These are phyloP conservation scores for Hippoglossus stenolepis DNA, from an alignment of 2,113 vertebrate species.

Conservation along the genomic window DNA sequence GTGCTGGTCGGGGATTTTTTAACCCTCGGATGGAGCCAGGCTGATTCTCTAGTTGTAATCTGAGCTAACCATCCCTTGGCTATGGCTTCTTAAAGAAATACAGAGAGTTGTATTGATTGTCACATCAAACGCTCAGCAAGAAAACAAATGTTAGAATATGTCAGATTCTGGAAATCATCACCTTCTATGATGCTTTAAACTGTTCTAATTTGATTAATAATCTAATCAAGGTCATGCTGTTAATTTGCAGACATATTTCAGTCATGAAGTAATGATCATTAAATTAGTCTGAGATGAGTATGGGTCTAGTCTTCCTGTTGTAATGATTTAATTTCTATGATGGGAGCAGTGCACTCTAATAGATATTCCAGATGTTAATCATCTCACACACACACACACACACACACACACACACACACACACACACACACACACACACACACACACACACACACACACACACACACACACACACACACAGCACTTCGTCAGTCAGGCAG, in stretches of 20 bases:
- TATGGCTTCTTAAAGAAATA: too few relatives aligned
- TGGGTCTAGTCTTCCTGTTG: too few relatives aligned
- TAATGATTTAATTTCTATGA: conserved; percentile 2
- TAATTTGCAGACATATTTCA: too few relatives aligned
- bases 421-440: conserved; percentile 11
- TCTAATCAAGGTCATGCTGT: too few relatives aligned
- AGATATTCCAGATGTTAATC: conserved; percentile 49
- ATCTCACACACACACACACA: conserved; percentile 12
- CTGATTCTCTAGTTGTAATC: too few relatives aligned
- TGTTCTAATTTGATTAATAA: background rate
- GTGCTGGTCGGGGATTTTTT: background rate
- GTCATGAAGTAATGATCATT: too few relatives aligned
- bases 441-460: conserved; percentile 4
- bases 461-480: background rate
- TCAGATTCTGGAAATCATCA: too few relatives aligned
- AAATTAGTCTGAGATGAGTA: too few relatives aligned
- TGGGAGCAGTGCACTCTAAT: conserved; percentile 23
- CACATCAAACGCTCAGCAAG: too few relatives aligned
- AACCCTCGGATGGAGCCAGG: background rate
- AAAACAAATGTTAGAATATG: too few relatives aligned
- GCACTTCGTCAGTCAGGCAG: conserved; percentile 9
- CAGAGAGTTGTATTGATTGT: too few relatives aligned
- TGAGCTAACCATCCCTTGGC: too few relatives aligned
- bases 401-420: background rate
- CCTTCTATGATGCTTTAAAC: background rate